A percentile compares a stretch with the other conserved stretches of the same genome.
Evolutionary conservation across 2,888 invertebrate genomes (phyloP).

Genomic region (Xestia c-nigrum): DNA sequence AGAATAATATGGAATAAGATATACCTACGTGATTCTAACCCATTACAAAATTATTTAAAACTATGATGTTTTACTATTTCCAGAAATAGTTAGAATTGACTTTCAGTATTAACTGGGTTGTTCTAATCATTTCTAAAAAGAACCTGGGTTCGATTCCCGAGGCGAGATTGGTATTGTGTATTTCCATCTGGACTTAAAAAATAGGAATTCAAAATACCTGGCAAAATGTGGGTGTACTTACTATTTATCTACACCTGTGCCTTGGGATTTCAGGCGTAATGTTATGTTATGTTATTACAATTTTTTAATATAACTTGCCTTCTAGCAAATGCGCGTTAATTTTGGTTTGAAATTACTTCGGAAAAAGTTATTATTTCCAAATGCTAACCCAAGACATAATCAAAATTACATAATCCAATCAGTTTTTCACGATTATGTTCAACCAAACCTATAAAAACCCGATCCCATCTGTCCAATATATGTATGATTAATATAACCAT

Average conservation of each 20-base stretch:
- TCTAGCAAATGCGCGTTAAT: neutral
- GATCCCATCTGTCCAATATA: constrained; percentile 53
- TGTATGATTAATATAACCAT: constrained; percentile 60
- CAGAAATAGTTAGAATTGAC: neutral
- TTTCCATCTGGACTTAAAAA: no score
- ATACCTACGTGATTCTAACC: neutral
- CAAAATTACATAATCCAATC: constrained; percentile 31
- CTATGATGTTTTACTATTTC: neutral
- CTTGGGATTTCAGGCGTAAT: neutral
- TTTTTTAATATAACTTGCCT: neutral
- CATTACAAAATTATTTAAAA: neutral
- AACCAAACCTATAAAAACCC: constrained; percentile 36
- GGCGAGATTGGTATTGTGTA: no score
- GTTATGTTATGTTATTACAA: neutral
- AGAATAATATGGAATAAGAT: neutral
- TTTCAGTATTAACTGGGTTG: no score
- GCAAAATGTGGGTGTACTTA: no score
- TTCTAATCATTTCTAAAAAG: no score
- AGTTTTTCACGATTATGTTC: constrained; percentile 16
- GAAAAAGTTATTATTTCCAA: neutral
- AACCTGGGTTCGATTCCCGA: no score
- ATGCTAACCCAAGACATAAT: neutral
- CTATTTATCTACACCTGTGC: no score
- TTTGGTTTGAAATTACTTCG: neutral
- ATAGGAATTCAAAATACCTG: no score